Evolutionary conservation across 2,888 invertebrate species (phyloP).

Genomic region (Microdon myrmicae): DNA sequence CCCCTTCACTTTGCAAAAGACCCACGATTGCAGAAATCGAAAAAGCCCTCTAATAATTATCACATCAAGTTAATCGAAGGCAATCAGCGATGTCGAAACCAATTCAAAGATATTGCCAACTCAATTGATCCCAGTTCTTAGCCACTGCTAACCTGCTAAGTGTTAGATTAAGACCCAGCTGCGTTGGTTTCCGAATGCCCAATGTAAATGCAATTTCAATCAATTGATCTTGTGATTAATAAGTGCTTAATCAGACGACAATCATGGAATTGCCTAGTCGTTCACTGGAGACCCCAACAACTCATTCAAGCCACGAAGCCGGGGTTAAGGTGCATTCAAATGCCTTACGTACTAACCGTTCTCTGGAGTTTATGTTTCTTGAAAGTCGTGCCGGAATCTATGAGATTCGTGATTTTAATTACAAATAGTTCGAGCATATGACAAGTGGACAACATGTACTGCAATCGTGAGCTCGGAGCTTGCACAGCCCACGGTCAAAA

Average conservation of each 20-base stretch:
- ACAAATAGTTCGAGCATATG: slow-evolving; percentile 29
- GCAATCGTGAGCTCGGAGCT: no score
- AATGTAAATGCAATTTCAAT: slow-evolving; percentile 29
- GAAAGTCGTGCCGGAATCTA: slow-evolving; percentile 45
- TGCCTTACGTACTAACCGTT: slow-evolving; percentile 17
- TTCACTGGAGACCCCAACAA: slow-evolving; percentile 34
- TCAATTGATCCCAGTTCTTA: slow-evolving; percentile 34
- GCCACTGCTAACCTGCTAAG: slow-evolving; percentile 7
- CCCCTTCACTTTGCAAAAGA: no score
- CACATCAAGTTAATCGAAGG: slow-evolving; percentile 40
- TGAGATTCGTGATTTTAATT: slow-evolving; percentile 40
- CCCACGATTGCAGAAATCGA: no score
- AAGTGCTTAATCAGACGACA: slow-evolving; percentile 24
- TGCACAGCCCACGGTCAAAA: no score
- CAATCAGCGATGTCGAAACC: slow-evolving; percentile 42
- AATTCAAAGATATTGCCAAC: slow-evolving; percentile 35
- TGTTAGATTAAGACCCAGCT: slow-evolving; percentile 24
- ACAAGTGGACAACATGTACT: slow-evolving; percentile 30
- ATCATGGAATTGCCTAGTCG: slow-evolving; percentile 23
- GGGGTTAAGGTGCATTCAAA: slow-evolving; percentile 24
- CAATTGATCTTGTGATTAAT: slow-evolving; percentile 43
- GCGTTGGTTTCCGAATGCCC: background rate
- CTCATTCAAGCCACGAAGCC: slow-evolving; percentile 1
- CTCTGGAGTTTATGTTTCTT: slow-evolving; percentile 41
- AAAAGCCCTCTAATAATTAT: slow-evolving; percentile 22